Conservation (phyloP, 2,113 vertebrate species). For the Gopherus evgoodei region DNA sequence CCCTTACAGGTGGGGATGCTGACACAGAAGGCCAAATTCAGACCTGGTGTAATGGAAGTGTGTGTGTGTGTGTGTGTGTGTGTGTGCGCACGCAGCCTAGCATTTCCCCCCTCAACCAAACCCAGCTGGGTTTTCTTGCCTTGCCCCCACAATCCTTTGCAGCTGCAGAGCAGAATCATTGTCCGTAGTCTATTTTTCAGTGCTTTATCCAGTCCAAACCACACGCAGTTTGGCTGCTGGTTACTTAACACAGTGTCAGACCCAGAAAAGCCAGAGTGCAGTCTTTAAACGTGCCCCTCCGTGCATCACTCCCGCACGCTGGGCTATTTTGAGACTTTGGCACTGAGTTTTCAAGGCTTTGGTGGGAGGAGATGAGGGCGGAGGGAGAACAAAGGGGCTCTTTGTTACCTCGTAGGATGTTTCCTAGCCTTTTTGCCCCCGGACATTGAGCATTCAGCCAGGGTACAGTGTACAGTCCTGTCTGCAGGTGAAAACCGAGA, state of each 20-base stretch:
- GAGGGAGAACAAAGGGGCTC: neutral
- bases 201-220: neutral
- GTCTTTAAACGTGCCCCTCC: too few relatives aligned
- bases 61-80: neutral
- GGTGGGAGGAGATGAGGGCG: neutral
- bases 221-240: too few relatives aligned
- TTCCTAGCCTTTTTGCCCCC: neutral
- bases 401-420: neutral
- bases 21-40: neutral
- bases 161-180: neutral
- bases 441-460: neutral
- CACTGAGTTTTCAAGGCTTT: neutral
- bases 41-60: neutral
- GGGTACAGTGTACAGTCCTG: neutral
- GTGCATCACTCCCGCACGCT: too few relatives aligned
- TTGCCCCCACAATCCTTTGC: neutral
- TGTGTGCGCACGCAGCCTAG: neutral
- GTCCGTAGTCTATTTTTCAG: neutral
- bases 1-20: neutral
- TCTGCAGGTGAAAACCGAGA: neutral
- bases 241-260: too few relatives aligned
- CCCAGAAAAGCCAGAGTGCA: too few relatives aligned
- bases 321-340: too few relatives aligned
- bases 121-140: neutral
- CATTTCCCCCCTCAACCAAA: neutral